A percentile compares a stretch with the other conserved stretches of the same genome.
phyloP scores from a whole-genome alignment of 2,888 invertebrate genomes.

The Icerya purchasi region DNA sequence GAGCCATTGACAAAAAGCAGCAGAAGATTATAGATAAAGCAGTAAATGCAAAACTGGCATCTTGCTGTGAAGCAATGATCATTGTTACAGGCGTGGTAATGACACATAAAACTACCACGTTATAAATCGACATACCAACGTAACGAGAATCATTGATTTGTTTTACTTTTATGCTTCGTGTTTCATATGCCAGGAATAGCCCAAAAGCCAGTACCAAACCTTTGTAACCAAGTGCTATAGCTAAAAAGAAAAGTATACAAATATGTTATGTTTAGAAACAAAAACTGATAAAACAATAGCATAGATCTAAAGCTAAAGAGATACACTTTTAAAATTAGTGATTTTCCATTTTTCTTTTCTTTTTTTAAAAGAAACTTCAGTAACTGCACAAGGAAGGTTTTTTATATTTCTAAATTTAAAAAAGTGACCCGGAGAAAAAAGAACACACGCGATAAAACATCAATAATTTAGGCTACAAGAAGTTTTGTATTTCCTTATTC shows the following conservation, averaged over 20 bases:
- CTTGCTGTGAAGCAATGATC: conserved; percentile 92
- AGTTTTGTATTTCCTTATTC: no score
- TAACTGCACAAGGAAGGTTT: no score
- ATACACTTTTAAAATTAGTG: not conserved
- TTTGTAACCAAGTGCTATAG: conserved; percentile 88
- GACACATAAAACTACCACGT: conserved; percentile 89
- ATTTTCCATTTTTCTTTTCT: not conserved
- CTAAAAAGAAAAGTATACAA: conserved; percentile 29
- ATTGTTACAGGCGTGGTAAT: conserved; percentile 95
- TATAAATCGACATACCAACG: conserved; percentile 98
- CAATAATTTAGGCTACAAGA: no score
- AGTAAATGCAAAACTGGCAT: conserved; percentile 92
- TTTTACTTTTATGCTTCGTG: conserved; percentile 85
- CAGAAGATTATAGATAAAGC: conserved; percentile 91
- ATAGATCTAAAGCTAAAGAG: no score
- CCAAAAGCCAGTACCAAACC: conserved; percentile 91
- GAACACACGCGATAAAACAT: no score
- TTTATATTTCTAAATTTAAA: no score
- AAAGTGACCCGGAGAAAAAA: no score
- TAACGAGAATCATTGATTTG: conserved; percentile 96
- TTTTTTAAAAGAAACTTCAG: no score
- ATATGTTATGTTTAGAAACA: not conserved
- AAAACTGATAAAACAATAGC: no score
- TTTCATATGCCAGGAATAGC: conserved; percentile 93
- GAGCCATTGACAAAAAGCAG: conserved; percentile 93